Evolutionary conservation across 1,140 invertebrate species (phyloP).

Genomic region (Aradophagus sp.): DNA sequence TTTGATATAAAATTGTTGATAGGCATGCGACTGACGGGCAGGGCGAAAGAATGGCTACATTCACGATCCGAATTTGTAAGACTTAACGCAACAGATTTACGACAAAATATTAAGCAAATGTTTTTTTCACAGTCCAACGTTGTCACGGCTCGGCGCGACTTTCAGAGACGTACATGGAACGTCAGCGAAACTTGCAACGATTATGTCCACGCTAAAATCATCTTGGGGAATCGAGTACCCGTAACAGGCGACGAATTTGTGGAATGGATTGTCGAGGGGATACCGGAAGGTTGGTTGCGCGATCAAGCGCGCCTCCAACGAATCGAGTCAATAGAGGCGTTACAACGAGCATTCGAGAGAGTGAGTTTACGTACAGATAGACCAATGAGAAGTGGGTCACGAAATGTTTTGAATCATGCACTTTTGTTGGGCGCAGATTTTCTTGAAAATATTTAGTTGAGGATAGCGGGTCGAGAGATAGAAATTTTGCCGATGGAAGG

Average conservation of each 20-base stretch:
- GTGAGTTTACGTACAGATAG: not conserved
- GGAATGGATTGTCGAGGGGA: slow-evolving; percentile 11
- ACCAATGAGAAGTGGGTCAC: not conserved
- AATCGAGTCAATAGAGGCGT: not conserved
- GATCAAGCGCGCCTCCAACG: slow-evolving; percentile 12
- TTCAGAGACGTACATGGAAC: slow-evolving; percentile 7
- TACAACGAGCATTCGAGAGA: not conserved
- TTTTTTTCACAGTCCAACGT: too few relatives aligned
- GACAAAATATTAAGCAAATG: not conserved
- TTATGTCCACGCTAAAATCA: slow-evolving; percentile 5
- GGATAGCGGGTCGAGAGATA: not conserved
- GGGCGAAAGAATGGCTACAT: slow-evolving; percentile 9
- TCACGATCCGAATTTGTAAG: too few relatives aligned
- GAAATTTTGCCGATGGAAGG: not conserved
- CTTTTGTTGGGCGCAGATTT: slow-evolving; percentile 9
- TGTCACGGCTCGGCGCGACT: not conserved
- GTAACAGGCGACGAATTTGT: not conserved
- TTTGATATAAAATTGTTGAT: too few relatives aligned
- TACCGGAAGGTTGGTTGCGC: slow-evolving; percentile 6
- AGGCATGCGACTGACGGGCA: slow-evolving; percentile 1
- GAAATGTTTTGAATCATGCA: not conserved
- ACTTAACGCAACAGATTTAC: not conserved
- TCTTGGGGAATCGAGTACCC: not conserved
- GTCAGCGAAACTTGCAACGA: slow-evolving; percentile 1
- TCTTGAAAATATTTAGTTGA: slow-evolving; percentile 1